Percentiles rank a stretch among this genome's conserved stretches.
Evolutionary conservation across 1,140 invertebrate species (phyloP).

Genomic region (Drosophila repleta): DNA sequence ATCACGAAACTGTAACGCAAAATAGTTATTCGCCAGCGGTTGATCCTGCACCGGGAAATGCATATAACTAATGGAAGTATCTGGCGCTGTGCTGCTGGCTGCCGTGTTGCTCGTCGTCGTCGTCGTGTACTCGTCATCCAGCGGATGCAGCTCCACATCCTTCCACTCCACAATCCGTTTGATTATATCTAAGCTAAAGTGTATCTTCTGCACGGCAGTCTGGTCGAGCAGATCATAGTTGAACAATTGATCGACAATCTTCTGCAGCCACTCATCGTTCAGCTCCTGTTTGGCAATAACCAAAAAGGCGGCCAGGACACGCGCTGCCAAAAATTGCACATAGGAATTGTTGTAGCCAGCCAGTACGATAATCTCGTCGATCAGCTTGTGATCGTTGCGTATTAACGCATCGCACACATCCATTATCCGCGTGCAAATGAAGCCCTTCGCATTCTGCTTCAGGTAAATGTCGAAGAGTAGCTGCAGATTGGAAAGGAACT

Average conservation of each 20-base stretch:
- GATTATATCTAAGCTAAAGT: slow-evolving; percentile 92
- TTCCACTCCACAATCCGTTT: slow-evolving; percentile 94
- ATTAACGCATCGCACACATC: slow-evolving; percentile 92
- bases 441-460: slow-evolving; percentile 91
- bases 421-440: slow-evolving; percentile 91
- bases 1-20: slow-evolving; percentile 75
- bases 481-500: slow-evolving; percentile 92
- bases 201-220: slow-evolving; percentile 88
- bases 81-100: slow-evolving; percentile 26
- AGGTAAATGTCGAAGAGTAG: slow-evolving; percentile 93
- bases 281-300: slow-evolving; percentile 92
- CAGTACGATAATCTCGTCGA: slow-evolving; percentile 92
- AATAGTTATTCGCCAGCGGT: slow-evolving; percentile 76
- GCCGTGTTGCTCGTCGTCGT: slow-evolving; percentile 37
- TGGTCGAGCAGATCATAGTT: slow-evolving; percentile 86
- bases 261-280: slow-evolving; percentile 91
- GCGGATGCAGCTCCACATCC: slow-evolving; percentile 91
- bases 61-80: slow-evolving; percentile 66
- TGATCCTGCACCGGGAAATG: slow-evolving; percentile 76
- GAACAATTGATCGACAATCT: slow-evolving; percentile 88
- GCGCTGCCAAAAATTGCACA: slow-evolving; percentile 91
- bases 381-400: slow-evolving; percentile 91
- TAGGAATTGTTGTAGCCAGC: slow-evolving; percentile 91
- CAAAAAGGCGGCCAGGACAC: slow-evolving; percentile 92
- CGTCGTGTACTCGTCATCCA: slow-evolving; percentile 86